Evolutionary conservation across 1,140 invertebrate genomes (phyloP).

Genomic region (Caenorhabditis latens): DNA sequence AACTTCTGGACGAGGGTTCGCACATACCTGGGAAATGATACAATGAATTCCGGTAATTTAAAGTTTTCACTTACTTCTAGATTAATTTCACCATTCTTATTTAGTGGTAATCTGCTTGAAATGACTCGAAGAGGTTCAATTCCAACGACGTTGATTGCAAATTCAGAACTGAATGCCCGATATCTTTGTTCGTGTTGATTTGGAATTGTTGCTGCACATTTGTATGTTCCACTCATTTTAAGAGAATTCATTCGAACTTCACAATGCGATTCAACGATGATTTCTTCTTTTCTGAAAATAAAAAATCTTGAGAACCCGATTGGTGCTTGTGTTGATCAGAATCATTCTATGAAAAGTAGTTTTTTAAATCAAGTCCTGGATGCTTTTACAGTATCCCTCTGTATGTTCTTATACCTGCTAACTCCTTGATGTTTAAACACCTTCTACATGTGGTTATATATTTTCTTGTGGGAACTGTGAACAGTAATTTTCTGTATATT

Average conservation of each 20-base stretch:
- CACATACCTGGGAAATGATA: not conserved
- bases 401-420: too few relatives aligned
- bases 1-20: slow-evolving; percentile 30
- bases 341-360: too few relatives aligned
- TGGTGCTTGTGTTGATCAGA: too few relatives aligned
- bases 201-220: slow-evolving; percentile 31
- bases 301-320: too few relatives aligned
- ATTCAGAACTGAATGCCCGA: slow-evolving; percentile 33
- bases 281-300: slow-evolving; percentile 38
- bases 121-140: slow-evolving; percentile 8
- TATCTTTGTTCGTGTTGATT: slow-evolving; percentile 29
- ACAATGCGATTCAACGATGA: slow-evolving; percentile 14
- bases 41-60: too few relatives aligned
- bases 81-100: slow-evolving; percentile 37
- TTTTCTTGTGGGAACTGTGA: too few relatives aligned
- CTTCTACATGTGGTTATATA: too few relatives aligned
- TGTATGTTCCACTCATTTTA: slow-evolving; percentile 37
- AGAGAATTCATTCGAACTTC: slow-evolving; percentile 33
- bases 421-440: too few relatives aligned
- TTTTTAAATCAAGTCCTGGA: too few relatives aligned
- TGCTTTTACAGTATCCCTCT: too few relatives aligned
- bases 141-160: slow-evolving; percentile 32
- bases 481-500: too few relatives aligned
- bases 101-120: not conserved
- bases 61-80: not conserved